Evolutionary conservation across 1,140 invertebrate species (phyloP).

Genomic region (Drosophila parvula): DNA sequence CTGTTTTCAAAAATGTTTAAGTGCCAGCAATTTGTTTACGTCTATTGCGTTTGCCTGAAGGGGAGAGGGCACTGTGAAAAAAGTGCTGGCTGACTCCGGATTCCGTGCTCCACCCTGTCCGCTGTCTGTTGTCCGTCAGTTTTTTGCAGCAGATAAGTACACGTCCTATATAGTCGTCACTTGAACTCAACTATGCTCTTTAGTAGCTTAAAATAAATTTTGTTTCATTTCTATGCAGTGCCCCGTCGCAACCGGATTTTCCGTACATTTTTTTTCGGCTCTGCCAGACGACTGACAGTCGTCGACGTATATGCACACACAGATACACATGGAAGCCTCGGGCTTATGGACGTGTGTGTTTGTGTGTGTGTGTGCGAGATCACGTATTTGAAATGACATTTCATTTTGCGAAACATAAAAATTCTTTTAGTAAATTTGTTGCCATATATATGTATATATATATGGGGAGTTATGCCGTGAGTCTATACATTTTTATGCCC

Average conservation of each 20-base stretch:
- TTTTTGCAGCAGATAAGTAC: constrained; percentile 59
- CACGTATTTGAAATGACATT: constrained; percentile 68
- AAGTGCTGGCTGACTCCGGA: constrained; percentile 30
- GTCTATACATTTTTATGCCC: constrained; percentile 48
- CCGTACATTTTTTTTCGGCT: constrained; percentile 35
- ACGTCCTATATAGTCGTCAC: constrained; percentile 57
- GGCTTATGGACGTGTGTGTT: constrained; percentile 18
- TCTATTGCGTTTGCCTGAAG: constrained; percentile 62
- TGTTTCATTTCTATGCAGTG: constrained; percentile 64
- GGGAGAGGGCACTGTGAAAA: constrained; percentile 19
- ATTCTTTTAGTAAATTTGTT: constrained; percentile 63
- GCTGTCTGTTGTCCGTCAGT: constrained; percentile 15
- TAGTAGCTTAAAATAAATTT: constrained; percentile 74
- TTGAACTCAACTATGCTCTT: constrained; percentile 73
- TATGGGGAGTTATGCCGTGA: constrained; percentile 13
- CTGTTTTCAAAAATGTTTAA: constrained; percentile 75
- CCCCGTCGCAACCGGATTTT: constrained; percentile 41
- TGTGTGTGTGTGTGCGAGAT: constrained; percentile 29
- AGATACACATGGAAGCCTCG: constrained; percentile 16
- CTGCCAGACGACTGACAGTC: constrained; percentile 39
- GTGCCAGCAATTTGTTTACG: constrained; percentile 74
- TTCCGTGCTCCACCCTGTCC: constrained; percentile 1
- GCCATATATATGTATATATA: constrained; percentile 37
- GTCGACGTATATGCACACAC: constrained; percentile 32
- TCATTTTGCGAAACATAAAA: constrained; percentile 68